A percentile compares a stretch with the other conserved stretches of the same genome.
phyloP scores from a whole-genome alignment of 2,113 vertebrate genomes.

The Zosterops japonicus region DNA sequence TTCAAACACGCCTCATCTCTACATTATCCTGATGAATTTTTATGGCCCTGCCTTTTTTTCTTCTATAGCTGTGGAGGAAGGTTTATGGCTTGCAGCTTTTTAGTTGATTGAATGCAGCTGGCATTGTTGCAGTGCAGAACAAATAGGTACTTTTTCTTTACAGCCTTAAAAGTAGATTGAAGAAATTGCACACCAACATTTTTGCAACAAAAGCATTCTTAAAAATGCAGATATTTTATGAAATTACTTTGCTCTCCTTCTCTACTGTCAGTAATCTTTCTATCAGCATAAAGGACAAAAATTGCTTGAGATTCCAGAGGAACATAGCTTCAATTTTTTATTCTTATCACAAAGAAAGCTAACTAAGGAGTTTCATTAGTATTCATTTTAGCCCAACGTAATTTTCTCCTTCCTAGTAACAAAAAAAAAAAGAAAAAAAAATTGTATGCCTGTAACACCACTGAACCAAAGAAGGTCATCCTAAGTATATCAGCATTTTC shows the following conservation, averaged over 20 bases:
- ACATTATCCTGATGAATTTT: slow-evolving; percentile 91
- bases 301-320: slow-evolving; percentile 58
- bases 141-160: slow-evolving; percentile 85
- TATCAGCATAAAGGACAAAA: slow-evolving; percentile 73
- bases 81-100: slow-evolving; percentile 88
- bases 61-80: slow-evolving; percentile 81
- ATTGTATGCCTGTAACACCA: slow-evolving; percentile 35
- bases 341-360: slow-evolving; percentile 77
- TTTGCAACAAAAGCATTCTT: slow-evolving; percentile 80
- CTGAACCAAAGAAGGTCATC: slow-evolving; percentile 68
- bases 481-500: slow-evolving; percentile 63
- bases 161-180: slow-evolving; percentile 80
- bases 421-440: slow-evolving; percentile 74
- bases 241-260: slow-evolving; percentile 74
- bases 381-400: slow-evolving; percentile 75
- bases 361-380: slow-evolving; percentile 80
- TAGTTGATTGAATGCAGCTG: slow-evolving; percentile 88
- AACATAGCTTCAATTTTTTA: slow-evolving; percentile 69
- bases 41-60: slow-evolving; percentile 80
- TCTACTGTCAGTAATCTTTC: slow-evolving; percentile 68
- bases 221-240: slow-evolving; percentile 80
- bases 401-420: slow-evolving; percentile 76
- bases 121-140: slow-evolving; percentile 86
- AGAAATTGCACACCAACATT: slow-evolving; percentile 76
- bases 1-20: slow-evolving; percentile 83